These are phyloP conservation scores for Rousettus leschenaultii DNA, from an alignment of 2,113 vertebrate species.

Conservation along the genomic window DNA sequence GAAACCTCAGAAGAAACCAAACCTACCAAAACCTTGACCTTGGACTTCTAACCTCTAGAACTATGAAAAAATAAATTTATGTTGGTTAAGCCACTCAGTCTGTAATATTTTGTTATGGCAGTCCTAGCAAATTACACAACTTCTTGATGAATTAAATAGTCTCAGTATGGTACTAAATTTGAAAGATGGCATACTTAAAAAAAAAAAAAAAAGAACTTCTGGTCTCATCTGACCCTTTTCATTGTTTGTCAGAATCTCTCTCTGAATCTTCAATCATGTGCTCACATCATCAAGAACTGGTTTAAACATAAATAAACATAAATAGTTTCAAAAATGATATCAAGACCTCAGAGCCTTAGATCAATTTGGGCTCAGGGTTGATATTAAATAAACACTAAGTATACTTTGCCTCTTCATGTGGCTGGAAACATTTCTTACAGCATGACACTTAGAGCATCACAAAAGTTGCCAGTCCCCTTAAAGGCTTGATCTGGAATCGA, in stretches of 20 bases:
- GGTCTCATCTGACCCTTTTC: not conserved
- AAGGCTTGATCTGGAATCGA: not conserved
- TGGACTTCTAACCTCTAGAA: not conserved
- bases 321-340: not conserved
- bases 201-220: not conserved
- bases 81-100: not conserved
- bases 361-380: not conserved
- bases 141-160: not conserved
- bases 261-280: not conserved
- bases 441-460: not conserved
- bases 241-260: not conserved
- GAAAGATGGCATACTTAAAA: not conserved
- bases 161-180: not conserved
- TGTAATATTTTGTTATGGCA: not conserved
- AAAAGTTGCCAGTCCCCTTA: not conserved
- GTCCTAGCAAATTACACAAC: not conserved
- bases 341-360: not conserved
- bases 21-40: not conserved
- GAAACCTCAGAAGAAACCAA: not conserved
- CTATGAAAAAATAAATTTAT: not conserved
- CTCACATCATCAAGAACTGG: not conserved
- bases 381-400: not conserved
- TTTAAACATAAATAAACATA: not conserved
- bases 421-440: not conserved
- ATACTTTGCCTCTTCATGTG: fast-evolving